Conservation (phyloP, 2,888 invertebrate genomes). For the Drosophila merina region DNA sequence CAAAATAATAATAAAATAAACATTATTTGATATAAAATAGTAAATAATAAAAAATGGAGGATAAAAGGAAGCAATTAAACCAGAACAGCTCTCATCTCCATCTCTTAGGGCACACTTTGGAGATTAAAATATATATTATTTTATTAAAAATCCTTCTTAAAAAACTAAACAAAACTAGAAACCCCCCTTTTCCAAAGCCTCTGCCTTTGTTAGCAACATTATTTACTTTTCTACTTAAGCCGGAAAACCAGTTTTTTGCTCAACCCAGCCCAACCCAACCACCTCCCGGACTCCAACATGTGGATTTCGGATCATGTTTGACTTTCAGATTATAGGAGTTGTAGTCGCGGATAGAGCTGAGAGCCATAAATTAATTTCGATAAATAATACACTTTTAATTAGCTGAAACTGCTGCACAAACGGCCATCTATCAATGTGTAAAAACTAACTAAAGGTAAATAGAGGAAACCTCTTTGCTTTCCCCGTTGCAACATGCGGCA, state of each 20-base stretch:
- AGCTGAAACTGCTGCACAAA: constrained; percentile 46
- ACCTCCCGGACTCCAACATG: constrained; percentile 4
- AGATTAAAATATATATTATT: too few relatives aligned
- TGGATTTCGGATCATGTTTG: constrained; percentile 47
- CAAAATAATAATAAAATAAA: too few relatives aligned
- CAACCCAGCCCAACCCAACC: constrained; percentile 2
- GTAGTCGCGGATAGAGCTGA: constrained; percentile 46
- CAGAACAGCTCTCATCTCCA: too few relatives aligned
- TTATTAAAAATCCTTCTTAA: too few relatives aligned
- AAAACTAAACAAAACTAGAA: not conserved
- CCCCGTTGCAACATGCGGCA: constrained; percentile 21
- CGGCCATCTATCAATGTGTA: constrained; percentile 18
- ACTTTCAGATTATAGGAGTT: constrained; percentile 56
- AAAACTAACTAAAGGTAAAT: constrained; percentile 26
- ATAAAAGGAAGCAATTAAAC: too few relatives aligned
- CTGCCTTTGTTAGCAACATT: constrained; percentile 30
- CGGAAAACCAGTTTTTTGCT: constrained; percentile 63
- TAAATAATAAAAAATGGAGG: too few relatives aligned
- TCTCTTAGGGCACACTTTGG: too few relatives aligned
- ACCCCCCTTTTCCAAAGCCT: constrained; percentile 1
- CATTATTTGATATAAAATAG: too few relatives aligned
- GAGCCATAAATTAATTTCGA: constrained; percentile 63
- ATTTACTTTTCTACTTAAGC: constrained; percentile 61
- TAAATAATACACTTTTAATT: constrained; percentile 78
- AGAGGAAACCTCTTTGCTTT: not conserved